Base-by-base conservation (phyloP, 2,888 invertebrate species). In the Spodoptera littoralis region DNA sequence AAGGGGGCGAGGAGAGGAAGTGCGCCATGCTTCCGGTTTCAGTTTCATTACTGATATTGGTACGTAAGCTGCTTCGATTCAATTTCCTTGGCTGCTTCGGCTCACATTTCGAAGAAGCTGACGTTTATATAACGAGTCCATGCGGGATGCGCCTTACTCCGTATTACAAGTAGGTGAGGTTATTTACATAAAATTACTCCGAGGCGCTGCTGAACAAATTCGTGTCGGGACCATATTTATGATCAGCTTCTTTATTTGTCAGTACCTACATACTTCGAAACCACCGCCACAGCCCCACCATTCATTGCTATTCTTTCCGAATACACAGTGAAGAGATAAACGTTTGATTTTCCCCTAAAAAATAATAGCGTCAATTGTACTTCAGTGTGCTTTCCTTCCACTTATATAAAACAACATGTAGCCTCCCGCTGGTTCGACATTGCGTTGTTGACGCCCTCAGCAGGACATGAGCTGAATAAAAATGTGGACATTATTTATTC, bases 401-500 rank as follows among this genome's bases (percentile, higher is more conserved):
- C 51, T 65, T 53, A 60, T 48, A 63, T 66, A 65, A 76, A 73
- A 76, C 59, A 70, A 79, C 76, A 62, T 60, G 62, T 73, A 62
- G 61, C 65, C 63, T 76, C 62, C 69, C 66, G 76, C 68, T 66
- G 64, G 53, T 63, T 65, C 71, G 62, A 65, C 70, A 59, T 65
- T 61, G 58, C 77, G 76, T 76, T 75, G 79, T 81, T 82, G 81
- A 79, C 82, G 80, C 80, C 76, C 81, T 79, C 78, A 73, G 71
- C 76, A 80, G 78, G 65, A 82, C 88, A 85, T 76, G 86, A 81
- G 80, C 82, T 80, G 88, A 88, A 88, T 88, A 88, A 87, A 85
- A 87, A 88, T 86, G 82, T 76, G 72, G 74, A 65, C 78, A 84
- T 88, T 86, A 88, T 85, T 88, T 86, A 86, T 85, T 84, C 84